Conservation (phyloP, 2,113 vertebrate species). For the Myrmecobius fasciatus region DNA sequence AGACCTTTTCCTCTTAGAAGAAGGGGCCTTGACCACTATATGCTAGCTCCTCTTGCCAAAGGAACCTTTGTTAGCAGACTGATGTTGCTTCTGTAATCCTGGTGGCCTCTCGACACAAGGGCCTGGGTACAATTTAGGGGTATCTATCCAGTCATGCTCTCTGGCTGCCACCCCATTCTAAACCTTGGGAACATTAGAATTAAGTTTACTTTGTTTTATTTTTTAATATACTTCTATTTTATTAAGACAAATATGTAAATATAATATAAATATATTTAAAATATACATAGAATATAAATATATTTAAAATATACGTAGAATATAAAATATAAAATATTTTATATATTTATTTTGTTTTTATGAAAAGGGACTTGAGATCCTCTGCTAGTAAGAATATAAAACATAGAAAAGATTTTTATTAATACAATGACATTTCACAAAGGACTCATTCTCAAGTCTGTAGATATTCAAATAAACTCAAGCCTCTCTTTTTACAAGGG, state of each 20-base stretch:
- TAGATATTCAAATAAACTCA: background rate
- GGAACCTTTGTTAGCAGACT: background rate
- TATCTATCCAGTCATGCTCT: background rate
- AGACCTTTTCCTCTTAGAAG: background rate
- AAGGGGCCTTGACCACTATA: background rate
- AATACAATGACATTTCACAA: background rate
- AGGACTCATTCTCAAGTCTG: background rate
- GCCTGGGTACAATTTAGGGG: background rate
- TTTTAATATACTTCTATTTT: no score
- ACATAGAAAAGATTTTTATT: background rate
- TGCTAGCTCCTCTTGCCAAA: background rate
- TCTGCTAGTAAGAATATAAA: background rate
- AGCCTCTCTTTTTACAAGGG: background rate
- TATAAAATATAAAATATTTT: no score
- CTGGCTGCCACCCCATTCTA: background rate
- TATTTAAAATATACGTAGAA: no score
- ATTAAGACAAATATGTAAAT: no score
- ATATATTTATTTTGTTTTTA: background rate
- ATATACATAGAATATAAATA: no score
- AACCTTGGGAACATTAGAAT: background rate
- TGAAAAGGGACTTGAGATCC: background rate
- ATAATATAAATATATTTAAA: no score
- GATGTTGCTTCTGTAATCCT: background rate
- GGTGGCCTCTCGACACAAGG: background rate
- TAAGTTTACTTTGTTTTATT: background rate